Evolutionary conservation across 2,113 vertebrate species (phyloP), one percentile per base, ranked within the genome.

Genomic region (Agapornis roseicollis): DNA sequence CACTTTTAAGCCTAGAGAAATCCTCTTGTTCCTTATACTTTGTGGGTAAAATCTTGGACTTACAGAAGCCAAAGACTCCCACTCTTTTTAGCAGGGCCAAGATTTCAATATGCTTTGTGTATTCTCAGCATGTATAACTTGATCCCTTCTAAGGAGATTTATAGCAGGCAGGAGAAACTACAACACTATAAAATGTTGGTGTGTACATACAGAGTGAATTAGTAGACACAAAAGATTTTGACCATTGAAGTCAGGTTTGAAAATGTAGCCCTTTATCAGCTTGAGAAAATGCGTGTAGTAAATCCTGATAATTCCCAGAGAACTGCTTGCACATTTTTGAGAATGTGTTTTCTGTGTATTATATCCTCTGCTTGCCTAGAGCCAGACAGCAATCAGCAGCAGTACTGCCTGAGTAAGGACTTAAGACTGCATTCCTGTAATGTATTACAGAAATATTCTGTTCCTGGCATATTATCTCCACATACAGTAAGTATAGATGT

Each of bases 31-130:
- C 65, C 88, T 88, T 61, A 29, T 68, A 72, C 58, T 78, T 66
- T 2, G 7, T 79, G 64, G 47, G 42, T 81, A 94, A 96, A 88
- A 73, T 41, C 72, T 41, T 69, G 82, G 72, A 44, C 72, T 84
- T 52, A 29, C 3, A 88, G 94, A 76, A 94, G 65, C 65, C 80
- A 84, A 71, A 88, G 60, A 29, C 60, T 93, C 85, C 33, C 76
- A 52, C 72, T 86, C 77, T 35, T 71, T 93, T 81, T 31, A 79
- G 46, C 2, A 0, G 35, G 64, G 85, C 85, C 82, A 93, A 18
- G 80, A 92, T 85, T 97, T 96, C 88, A 72, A n/a, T 28, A 23
- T 58, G 80, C 29, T 90, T 89, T 90, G 83, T 86, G 65, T 90
- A 88, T 81, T 94, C 92, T 61, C 80, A 58, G 66, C 2, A 5